These are phyloP conservation scores for Vireo griseus DNA, from an alignment of 2,797 vertebrate genomes.

Conservation along the genomic window DNA sequence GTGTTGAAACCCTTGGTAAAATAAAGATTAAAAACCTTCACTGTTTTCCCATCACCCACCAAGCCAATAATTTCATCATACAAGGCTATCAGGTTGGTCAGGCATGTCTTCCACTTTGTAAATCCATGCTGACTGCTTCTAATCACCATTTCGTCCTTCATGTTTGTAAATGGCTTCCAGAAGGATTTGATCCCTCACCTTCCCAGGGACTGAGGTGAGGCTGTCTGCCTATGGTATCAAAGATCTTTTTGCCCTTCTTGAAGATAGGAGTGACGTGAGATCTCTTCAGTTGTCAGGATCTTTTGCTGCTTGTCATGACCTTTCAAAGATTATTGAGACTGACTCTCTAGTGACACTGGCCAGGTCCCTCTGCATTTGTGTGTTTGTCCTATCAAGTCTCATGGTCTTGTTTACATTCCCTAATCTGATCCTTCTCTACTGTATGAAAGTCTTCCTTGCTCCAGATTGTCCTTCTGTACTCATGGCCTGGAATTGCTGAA, in stretches of 20 bases:
- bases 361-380: background rate
- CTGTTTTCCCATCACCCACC: background rate
- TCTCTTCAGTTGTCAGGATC: background rate
- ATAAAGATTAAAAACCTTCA: background rate
- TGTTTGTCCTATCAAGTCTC: background rate
- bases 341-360: background rate
- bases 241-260: background rate
- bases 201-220: background rate
- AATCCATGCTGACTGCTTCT: background rate
- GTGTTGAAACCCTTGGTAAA: background rate
- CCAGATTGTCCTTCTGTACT: background rate
- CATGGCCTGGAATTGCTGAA: background rate
- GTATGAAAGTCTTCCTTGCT: background rate
- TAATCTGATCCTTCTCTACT: background rate
- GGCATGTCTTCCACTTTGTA: background rate
- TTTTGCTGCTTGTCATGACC: background rate
- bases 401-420: background rate
- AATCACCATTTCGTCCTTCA: background rate
- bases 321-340: background rate
- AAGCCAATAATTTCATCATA: background rate
- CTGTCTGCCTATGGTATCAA: background rate
- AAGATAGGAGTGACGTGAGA: background rate
- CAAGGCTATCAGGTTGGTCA: background rate
- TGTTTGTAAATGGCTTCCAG: background rate
- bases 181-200: background rate